Evolutionary conservation across 2,113 vertebrate genomes (phyloP).

Genomic region (Aegithalos caudatus): DNA sequence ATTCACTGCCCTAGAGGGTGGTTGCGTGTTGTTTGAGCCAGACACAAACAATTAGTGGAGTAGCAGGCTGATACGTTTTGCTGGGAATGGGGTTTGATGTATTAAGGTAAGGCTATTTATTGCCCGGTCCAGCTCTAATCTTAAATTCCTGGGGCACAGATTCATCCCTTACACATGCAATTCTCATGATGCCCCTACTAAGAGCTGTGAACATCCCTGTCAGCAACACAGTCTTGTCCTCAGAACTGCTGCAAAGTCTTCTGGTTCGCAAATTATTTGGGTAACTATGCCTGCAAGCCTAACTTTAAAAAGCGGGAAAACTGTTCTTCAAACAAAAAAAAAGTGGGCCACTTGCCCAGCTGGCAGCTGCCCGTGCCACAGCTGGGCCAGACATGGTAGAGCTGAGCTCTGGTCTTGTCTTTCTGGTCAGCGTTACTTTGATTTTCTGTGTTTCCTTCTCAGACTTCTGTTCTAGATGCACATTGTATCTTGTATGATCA

Average conservation of each 20-base stretch:
- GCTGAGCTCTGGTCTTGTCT: background rate
- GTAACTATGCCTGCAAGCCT: conserved; percentile 9
- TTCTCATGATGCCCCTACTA: background rate
- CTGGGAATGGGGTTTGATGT: conserved; percentile 36
- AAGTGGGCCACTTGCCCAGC: background rate
- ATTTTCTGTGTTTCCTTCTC: background rate
- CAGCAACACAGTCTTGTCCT: background rate
- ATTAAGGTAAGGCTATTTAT: conserved; percentile 47
- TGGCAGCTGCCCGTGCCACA: rapidly evolving
- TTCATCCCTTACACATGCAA: background rate
- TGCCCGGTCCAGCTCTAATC: conserved; percentile 35
- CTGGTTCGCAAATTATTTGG: conserved; percentile 48
- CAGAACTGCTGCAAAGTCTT: conserved; percentile 34
- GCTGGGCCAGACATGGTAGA: background rate
- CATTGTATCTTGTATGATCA: background rate
- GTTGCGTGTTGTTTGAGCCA: background rate
- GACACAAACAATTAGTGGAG: background rate
- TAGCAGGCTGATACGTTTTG: conserved; percentile 6
- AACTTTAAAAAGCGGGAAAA: background rate
- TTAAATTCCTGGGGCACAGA: conserved; percentile 3
- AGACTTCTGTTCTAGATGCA: background rate
- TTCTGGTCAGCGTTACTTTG: background rate
- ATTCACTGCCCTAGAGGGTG: background rate
- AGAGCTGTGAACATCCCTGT: background rate
- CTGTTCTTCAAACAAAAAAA: background rate